These are phyloP conservation scores for Pseudolaguvia tuberculata DNA, from an alignment of 2,113 vertebrate genomes.

Conservation along the genomic window DNA sequence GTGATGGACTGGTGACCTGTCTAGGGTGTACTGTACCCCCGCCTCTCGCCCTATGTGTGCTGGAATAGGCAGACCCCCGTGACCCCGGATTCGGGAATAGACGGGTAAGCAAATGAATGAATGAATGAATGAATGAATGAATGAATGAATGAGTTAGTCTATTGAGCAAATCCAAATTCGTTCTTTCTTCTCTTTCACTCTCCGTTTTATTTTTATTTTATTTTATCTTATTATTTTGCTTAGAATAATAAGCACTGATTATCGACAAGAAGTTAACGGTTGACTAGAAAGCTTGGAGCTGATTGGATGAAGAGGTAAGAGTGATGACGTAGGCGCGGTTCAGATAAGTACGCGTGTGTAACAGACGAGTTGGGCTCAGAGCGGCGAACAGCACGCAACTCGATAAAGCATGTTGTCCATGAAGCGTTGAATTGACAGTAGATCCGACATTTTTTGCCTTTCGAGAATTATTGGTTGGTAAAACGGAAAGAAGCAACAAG, in stretches of 20 bases:
- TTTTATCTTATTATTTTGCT: neutral
- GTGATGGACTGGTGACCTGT: no score
- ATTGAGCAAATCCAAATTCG: neutral
- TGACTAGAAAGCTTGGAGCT: slow-evolving; percentile 10
- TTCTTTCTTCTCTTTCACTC: neutral
- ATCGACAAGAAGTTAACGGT: neutral
- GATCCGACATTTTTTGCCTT: neutral
- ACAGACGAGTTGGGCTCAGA: slow-evolving; percentile 10
- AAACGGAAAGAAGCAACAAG: neutral
- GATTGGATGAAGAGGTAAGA: slow-evolving; percentile 34
- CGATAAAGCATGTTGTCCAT: neutral
- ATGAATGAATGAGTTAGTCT: no score
- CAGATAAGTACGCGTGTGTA: slow-evolving; percentile 36
- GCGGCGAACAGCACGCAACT: neutral
- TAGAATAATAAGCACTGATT: neutral
- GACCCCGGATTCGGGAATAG: no score
- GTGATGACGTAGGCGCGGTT: slow-evolving; percentile 36
- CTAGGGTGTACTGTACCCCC: no score
- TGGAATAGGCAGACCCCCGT: no score
- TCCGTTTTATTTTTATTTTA: neutral
- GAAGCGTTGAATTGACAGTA: neutral
- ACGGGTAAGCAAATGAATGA: no score
- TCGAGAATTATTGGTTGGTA: neutral
- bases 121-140: no score
- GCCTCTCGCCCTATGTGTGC: no score